Conservation (phyloP, 2,113 vertebrate species). For the Elgaria multicarinata region DNA sequence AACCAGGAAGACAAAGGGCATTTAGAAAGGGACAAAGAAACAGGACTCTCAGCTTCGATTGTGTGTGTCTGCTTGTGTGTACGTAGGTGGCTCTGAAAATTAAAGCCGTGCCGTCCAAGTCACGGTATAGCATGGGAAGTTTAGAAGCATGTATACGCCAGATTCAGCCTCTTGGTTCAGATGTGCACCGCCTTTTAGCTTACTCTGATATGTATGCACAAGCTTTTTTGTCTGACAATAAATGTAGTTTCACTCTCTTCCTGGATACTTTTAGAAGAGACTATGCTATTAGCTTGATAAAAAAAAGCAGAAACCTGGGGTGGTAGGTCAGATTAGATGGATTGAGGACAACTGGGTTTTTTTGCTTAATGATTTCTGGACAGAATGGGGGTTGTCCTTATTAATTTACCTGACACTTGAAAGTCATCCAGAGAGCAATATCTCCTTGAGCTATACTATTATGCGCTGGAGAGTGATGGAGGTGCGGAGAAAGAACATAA, state of each 20-base stretch:
- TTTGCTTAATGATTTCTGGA: slow-evolving; percentile 26
- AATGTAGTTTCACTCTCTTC: background rate
- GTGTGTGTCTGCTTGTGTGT: background rate
- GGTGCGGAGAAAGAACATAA: slow-evolving; percentile 19
- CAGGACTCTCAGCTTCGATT: slow-evolving; percentile 14
- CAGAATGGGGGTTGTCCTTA: background rate
- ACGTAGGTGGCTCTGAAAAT: slow-evolving; percentile 4
- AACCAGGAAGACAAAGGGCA: background rate
- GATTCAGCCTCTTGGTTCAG: background rate
- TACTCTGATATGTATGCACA: background rate
- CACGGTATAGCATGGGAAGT: background rate
- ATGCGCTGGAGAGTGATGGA: background rate
- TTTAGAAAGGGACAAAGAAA: slow-evolving; percentile 10
- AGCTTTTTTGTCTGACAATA: background rate
- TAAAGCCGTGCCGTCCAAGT: slow-evolving; percentile 33
- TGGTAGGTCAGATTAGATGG: background rate
- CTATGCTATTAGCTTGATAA: background rate
- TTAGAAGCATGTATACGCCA: background rate
- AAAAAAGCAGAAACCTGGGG: background rate
- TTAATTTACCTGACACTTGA: slow-evolving; percentile 23
- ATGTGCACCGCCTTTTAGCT: background rate
- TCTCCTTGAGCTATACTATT: background rate
- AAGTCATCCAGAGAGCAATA: slow-evolving; percentile 17
- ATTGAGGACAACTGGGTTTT: slow-evolving; percentile 18
- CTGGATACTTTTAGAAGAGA: background rate